A percentile compares a stretch with the other conserved stretches of the same genome.
phyloP scores from a whole-genome alignment of 2,113 vertebrate species.

The Cynopterus brachyotis region DNA sequence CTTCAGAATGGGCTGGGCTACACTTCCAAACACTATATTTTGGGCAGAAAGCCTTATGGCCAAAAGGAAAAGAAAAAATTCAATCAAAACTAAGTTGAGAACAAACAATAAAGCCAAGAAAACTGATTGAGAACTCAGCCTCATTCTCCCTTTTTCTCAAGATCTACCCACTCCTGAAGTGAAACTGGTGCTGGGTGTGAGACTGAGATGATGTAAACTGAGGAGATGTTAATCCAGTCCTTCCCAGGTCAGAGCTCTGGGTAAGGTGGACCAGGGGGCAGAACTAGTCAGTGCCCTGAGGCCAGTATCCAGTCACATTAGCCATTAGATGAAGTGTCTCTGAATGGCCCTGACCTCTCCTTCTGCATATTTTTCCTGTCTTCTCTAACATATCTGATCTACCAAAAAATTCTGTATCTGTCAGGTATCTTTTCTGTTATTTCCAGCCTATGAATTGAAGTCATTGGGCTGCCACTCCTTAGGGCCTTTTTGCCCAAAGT shows the following conservation, averaged over 20 bases:
- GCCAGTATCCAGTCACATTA: neutral
- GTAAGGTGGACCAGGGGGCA: neutral
- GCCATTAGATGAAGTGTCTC: neutral
- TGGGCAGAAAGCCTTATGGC: neutral
- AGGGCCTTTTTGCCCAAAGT: neutral
- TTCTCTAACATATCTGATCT: neutral
- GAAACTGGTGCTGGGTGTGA: neutral
- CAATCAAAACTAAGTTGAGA: slow-evolving; percentile 4
- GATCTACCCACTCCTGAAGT: neutral
- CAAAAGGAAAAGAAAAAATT: neutral
- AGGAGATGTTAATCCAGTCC: neutral
- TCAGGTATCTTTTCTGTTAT: neutral
- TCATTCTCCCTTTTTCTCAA: neutral
- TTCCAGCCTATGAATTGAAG: neutral
- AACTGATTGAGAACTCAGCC: neutral
- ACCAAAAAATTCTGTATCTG: neutral
- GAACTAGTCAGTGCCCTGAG: neutral
- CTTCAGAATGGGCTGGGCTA: slow-evolving; percentile 33
- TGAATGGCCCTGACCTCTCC: neutral
- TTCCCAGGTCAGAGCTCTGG: neutral
- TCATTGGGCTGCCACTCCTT: neutral
- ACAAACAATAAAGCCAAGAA: neutral
- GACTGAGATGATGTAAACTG: neutral
- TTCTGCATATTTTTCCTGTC: neutral
- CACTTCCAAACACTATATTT: slow-evolving; percentile 41